A percentile compares a stretch with the other conserved stretches of the same genome.
Evolutionary conservation across 2,888 invertebrate species (phyloP).

Genomic region (Petrolisthes cinctipes): DNA sequence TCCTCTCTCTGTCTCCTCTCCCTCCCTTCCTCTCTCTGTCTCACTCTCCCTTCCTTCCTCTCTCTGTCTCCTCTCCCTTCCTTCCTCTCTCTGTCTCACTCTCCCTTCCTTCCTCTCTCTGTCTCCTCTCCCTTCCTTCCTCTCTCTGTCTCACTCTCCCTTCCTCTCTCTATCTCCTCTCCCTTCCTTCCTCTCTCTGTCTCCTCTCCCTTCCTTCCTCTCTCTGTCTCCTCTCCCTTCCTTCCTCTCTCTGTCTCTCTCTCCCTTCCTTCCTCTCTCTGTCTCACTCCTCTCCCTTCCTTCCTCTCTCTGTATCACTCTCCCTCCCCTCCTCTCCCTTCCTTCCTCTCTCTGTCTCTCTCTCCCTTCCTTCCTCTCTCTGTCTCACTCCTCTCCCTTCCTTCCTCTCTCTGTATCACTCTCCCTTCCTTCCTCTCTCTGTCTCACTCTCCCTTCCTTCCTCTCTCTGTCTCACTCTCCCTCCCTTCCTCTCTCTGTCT

Average conservation of each 20-base stretch:
- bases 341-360: too few relatives aligned
- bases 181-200: not conserved
- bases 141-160: not conserved
- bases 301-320: too few relatives aligned
- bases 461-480: too few relatives aligned
- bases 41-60: not conserved
- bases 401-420: not conserved
- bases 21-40: not conserved
- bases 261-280: too few relatives aligned
- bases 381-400: not conserved
- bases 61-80: not conserved
- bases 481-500: too few relatives aligned
- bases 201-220: not conserved
- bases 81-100: not conserved
- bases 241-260: not conserved
- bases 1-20: not conserved
- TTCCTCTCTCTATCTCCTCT: not conserved
- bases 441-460: too few relatives aligned
- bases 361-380: too few relatives aligned
- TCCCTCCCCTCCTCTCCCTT: too few relatives aligned
- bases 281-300: too few relatives aligned
- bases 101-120: not conserved
- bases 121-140: not conserved
- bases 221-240: not conserved
- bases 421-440: conserved; percentile 2